A percentile compares a stretch with the other conserved stretches of the same genome.
These are phyloP conservation scores for Apocrypta bakeri DNA, from an alignment of 1,140 invertebrate genomes.

Conservation along the genomic window DNA sequence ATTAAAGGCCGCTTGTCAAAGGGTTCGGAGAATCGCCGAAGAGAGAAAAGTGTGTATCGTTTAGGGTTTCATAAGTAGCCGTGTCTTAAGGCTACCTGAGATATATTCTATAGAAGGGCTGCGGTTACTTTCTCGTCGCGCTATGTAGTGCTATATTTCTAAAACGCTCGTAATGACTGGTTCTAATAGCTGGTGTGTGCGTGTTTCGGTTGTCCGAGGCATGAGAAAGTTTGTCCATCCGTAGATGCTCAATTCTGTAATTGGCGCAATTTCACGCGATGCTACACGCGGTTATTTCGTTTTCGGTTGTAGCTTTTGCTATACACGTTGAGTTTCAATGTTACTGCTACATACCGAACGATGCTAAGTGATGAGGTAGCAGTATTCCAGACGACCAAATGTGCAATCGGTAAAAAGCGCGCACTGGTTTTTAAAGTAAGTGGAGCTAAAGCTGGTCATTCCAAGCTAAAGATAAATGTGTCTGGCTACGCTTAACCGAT, in stretches of 20 bases:
- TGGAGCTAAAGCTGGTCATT: not conserved
- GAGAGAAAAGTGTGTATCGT: not conserved
- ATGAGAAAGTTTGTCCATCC: slow-evolving; percentile 15
- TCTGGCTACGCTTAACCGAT: not conserved
- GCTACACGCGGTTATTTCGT: not conserved
- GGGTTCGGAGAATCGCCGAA: slow-evolving; percentile 18
- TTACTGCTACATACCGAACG: not conserved
- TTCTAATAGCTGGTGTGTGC: slow-evolving; percentile 7
- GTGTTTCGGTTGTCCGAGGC: not conserved
- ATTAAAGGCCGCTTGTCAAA: not conserved
- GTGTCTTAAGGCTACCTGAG: slow-evolving; percentile 17
- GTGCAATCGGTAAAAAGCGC: not conserved
- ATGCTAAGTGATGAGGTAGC: slow-evolving; percentile 1
- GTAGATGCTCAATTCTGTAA: slow-evolving; percentile 24
- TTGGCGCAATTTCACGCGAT: slow-evolving; percentile 26
- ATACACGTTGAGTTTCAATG: not conserved
- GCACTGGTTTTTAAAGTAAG: not conserved
- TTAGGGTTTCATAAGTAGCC: slow-evolving; percentile 3
- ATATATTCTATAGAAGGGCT: not conserved
- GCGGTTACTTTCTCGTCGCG: not conserved
- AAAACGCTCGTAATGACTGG: slow-evolving; percentile 13
- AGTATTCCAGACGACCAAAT: not conserved
- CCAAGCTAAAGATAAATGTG: not conserved
- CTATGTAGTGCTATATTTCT: not conserved
- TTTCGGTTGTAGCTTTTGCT: not conserved